These are phyloP conservation scores for Guaruba guarouba DNA, from an alignment of 2,113 vertebrate species.

Conservation along the genomic window DNA sequence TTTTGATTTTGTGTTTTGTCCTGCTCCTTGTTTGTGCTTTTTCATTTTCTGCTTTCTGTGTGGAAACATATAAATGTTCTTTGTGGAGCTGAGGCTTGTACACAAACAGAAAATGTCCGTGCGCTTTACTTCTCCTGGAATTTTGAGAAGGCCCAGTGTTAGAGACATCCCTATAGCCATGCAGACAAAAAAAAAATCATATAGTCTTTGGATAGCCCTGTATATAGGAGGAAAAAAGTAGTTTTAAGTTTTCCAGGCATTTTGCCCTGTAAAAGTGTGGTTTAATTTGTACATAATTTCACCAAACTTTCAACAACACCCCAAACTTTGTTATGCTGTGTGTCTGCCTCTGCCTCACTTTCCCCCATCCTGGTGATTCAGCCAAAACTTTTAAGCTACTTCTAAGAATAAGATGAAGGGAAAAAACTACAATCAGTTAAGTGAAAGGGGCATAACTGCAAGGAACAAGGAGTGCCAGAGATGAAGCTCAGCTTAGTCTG, in stretches of 20 bases:
- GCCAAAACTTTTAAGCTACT: neutral
- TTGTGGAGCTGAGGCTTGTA: neutral
- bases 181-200: neutral
- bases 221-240: neutral
- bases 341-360: neutral
- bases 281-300: neutral
- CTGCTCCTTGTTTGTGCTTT: neutral
- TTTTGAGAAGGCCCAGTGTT: neutral
- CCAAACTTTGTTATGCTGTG: neutral
- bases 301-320: neutral
- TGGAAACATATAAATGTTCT: neutral
- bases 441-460: neutral
- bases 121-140: neutral
- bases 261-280: neutral
- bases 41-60: neutral
- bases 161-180: neutral
- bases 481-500: neutral
- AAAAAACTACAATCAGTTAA: neutral
- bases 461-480: neutral
- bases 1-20: neutral
- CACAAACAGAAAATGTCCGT: rapidly evolving
- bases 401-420: neutral
- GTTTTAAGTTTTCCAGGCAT: neutral
- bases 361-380: neutral
- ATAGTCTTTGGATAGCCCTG: neutral